phyloP scores from a whole-genome alignment of 2,113 vertebrate genomes.

The Paradisaea rubra region DNA sequence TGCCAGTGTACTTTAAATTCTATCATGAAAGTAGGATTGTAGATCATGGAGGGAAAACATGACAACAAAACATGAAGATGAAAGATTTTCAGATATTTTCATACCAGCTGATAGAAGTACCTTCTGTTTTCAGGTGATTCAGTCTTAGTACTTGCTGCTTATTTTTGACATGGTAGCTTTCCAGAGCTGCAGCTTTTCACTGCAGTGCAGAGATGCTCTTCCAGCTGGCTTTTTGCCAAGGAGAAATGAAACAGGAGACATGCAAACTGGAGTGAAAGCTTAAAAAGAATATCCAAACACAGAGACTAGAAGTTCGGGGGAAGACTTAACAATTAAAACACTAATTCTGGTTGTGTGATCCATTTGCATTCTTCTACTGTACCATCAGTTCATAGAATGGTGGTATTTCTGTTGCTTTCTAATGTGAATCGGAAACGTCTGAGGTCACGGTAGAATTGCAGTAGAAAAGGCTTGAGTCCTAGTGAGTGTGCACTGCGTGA shows the following conservation, averaged over 20 bases:
- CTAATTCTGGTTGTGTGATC: not conserved
- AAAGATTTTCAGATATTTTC: not conserved
- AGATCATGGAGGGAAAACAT: not conserved
- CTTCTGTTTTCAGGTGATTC: not conserved
- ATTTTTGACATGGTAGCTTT: conserved; percentile 11
- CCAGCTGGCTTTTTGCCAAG: conserved; percentile 44
- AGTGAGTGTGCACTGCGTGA: not conserved
- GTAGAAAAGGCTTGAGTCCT: not conserved
- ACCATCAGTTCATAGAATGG: not conserved
- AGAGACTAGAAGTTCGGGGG: not conserved
- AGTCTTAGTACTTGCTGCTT: not conserved
- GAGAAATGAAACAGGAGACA: not conserved
- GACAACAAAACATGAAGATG: not conserved
- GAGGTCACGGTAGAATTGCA: not conserved
- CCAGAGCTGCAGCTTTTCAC: conserved; percentile 56
- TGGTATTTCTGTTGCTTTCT: not conserved
- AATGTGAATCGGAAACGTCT: not conserved
- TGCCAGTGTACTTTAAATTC: not conserved
- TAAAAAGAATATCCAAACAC: not conserved
- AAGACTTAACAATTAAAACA: not conserved
- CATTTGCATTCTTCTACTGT: not conserved
- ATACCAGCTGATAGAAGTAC: not conserved
- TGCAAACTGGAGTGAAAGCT: not conserved
- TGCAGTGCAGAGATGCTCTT: conserved; percentile 62
- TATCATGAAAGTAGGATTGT: not conserved